phyloP scores from a whole-genome alignment of 2,113 vertebrate species.

The Damaliscus lunatus region DNA sequence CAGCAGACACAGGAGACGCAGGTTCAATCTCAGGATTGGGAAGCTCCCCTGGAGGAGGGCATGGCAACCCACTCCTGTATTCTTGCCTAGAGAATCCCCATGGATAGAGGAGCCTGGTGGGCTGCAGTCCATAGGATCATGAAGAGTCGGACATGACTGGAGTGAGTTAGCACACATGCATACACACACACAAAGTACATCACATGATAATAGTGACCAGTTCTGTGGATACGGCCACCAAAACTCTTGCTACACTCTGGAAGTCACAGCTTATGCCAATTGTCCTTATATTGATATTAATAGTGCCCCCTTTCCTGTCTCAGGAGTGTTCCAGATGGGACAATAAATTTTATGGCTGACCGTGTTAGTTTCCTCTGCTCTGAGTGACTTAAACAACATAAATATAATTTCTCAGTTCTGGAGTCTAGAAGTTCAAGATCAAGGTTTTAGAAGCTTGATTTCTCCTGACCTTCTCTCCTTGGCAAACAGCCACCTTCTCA shows the following conservation, averaged over 20 bases:
- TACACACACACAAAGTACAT: not conserved
- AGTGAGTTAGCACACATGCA: not conserved
- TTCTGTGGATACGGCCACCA: not conserved
- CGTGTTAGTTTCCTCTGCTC: not conserved
- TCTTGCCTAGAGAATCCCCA: not conserved
- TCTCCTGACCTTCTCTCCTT: not conserved
- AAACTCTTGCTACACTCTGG: not conserved
- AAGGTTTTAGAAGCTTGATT: not conserved
- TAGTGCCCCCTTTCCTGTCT: not conserved
- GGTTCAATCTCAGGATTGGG: not conserved
- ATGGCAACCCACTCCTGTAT: not conserved
- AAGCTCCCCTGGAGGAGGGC: not conserved
- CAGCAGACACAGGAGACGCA: not conserved
- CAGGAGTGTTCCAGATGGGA: not conserved
- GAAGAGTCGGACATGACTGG: not conserved
- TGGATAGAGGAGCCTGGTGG: not conserved
- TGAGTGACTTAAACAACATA: not conserved
- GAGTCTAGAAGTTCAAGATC: not conserved
- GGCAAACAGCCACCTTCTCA: not conserved
- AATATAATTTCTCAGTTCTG: not conserved
- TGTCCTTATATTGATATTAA: not conserved
- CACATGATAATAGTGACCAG: not conserved
- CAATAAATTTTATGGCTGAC: not conserved
- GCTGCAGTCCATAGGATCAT: not conserved
- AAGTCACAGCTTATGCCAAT: not conserved